A percentile compares a stretch with the other conserved stretches of the same genome.
These are phyloP conservation scores for Anguilla japonica DNA, from an alignment of 2,113 vertebrate species.

Conservation along the genomic window DNA sequence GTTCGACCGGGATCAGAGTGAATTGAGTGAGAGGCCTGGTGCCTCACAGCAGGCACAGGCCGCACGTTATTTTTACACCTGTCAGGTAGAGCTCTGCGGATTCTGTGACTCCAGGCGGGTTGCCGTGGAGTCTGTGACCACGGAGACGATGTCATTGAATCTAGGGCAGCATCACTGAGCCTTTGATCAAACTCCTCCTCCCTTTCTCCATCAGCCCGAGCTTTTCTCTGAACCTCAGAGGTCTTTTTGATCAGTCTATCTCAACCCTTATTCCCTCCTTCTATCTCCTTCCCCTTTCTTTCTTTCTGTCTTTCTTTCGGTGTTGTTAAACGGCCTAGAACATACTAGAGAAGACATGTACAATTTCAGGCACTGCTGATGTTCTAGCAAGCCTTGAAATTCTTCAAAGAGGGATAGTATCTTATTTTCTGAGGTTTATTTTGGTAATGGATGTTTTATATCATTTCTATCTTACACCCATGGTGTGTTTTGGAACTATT, in stretches of 20 bases:
- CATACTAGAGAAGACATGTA: constrained; percentile 22
- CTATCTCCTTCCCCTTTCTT: not conserved
- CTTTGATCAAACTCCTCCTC: constrained; percentile 29
- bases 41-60: constrained; percentile 15
- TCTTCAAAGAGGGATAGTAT: constrained; percentile 32
- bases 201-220: constrained; percentile 10
- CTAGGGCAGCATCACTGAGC: constrained; percentile 30
- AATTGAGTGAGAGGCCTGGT: constrained; percentile 32
- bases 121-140: not conserved
- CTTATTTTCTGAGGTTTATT: not conserved
- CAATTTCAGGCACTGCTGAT: constrained; percentile 42
- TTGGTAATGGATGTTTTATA: not conserved
- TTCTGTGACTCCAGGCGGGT: not conserved
- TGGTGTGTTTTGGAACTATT: not conserved
- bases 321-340: constrained; percentile 26
- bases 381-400: constrained; percentile 42
- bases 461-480: not conserved
- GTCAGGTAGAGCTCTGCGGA: constrained; percentile 35
- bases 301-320: constrained; percentile 13
- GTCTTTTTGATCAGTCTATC: not conserved
- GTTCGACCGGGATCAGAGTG: not conserved
- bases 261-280: not conserved
- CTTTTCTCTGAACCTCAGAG: constrained; percentile 20
- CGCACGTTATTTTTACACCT: constrained; percentile 48
- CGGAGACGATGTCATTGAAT: constrained; percentile 29